Conservation (phyloP, 2,888 invertebrate genomes). For the Dimorphilus gyrociliatus region DNA sequence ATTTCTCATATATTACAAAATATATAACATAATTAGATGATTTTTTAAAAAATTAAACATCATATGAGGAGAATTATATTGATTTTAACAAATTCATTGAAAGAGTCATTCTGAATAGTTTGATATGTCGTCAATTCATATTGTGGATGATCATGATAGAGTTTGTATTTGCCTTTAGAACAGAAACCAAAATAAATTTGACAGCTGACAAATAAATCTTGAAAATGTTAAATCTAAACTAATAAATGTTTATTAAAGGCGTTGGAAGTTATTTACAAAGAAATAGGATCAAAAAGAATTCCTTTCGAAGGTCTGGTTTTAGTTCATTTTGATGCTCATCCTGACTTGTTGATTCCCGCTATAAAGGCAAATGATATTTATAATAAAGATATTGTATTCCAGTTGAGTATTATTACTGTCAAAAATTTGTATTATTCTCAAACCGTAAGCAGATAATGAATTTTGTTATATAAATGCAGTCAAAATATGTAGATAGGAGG, state of each 20-base stretch:
- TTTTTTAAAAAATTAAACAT: too few relatives aligned
- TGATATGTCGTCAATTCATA: conserved; percentile 10
- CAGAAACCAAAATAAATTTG: too few relatives aligned
- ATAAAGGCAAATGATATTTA: conserved; percentile 58
- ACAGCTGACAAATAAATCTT: background rate
- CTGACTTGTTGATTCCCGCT: conserved; percentile 68
- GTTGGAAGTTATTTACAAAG: conserved; percentile 26
- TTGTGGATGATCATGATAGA: conserved; percentile 21
- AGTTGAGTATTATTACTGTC: too few relatives aligned
- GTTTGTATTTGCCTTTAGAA: too few relatives aligned
- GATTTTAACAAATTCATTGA: too few relatives aligned
- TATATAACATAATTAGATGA: too few relatives aligned
- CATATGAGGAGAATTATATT: too few relatives aligned
- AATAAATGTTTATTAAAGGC: conserved; percentile 16
- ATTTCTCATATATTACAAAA: too few relatives aligned
- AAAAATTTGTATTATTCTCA: too few relatives aligned
- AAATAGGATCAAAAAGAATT: conserved; percentile 49
- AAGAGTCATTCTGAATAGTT: too few relatives aligned
- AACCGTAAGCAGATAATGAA: background rate
- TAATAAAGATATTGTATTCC: conserved; percentile 46
- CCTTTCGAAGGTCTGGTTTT: conserved; percentile 57
- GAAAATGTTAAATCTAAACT: background rate
- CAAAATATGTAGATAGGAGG: background rate
- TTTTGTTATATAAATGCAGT: background rate
- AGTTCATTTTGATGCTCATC: conserved; percentile 78